A percentile compares a stretch with the other conserved stretches of the same genome.
These are phyloP conservation scores for Notodonta ziczac DNA, from an alignment of 2,888 invertebrate genomes.

Conservation along the genomic window DNA sequence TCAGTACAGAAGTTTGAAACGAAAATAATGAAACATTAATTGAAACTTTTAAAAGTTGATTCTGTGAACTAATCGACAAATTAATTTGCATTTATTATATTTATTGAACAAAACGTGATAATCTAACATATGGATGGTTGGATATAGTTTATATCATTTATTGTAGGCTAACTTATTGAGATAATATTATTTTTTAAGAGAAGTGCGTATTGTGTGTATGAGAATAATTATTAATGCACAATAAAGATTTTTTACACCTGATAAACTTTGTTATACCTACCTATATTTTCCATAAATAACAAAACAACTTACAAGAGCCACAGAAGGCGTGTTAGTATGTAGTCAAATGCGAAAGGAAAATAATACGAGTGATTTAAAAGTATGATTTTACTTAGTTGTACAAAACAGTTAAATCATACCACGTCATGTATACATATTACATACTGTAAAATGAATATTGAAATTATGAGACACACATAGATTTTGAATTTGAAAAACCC, in stretches of 20 bases:
- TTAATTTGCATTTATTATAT: conserved; percentile 73
- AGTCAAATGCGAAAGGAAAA: background rate
- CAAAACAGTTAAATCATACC: conserved; percentile 22
- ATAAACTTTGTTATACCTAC: conserved; percentile 1
- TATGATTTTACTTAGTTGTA: conserved; percentile 29
- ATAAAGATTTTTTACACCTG: conserved; percentile 64
- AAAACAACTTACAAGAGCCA: no score
- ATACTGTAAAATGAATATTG: no score
- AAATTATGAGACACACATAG: no score
- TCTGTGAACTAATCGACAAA: conserved; percentile 37
- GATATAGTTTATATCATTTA: conserved; percentile 40
- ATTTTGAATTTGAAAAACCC: no score
- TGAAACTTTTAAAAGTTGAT: conserved; percentile 56
- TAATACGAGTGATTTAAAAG: conserved; percentile 4
- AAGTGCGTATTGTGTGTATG: conserved; percentile 47
- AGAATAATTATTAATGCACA: conserved; percentile 63
- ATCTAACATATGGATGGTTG: conserved; percentile 44
- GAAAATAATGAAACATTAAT: no score
- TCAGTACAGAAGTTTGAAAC: conserved; percentile 64
- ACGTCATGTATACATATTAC: background rate
- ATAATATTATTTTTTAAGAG: conserved; percentile 43
- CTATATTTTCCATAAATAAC: background rate
- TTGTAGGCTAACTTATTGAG: conserved; percentile 58
- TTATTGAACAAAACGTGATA: conserved; percentile 61
- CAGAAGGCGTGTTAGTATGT: no score